Evolutionary conservation across 2,113 vertebrate species (phyloP).

Genomic region (Poeciliopsis occidentalis): DNA sequence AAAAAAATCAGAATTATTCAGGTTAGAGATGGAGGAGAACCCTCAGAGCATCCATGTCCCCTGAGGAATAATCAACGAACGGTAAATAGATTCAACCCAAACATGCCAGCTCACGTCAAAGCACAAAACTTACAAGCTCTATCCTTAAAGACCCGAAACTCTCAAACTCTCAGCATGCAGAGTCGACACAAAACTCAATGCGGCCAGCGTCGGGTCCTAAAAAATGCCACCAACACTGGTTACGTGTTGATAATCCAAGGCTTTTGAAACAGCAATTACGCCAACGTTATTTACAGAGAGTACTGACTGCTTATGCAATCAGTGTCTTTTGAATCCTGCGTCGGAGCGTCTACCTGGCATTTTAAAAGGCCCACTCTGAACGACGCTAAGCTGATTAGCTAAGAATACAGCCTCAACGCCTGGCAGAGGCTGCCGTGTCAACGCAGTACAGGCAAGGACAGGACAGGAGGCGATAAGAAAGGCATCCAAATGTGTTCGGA

Average conservation of each 20-base stretch:
- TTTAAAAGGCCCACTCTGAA: slow-evolving; percentile 40
- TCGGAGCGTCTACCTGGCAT: slow-evolving; percentile 18
- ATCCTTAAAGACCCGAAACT: neutral
- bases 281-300: slow-evolving; percentile 43
- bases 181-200: neutral
- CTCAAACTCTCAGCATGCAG: neutral
- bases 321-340: slow-evolving; percentile 14
- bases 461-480: slow-evolving; percentile 47
- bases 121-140: neutral
- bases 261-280: neutral
- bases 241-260: neutral
- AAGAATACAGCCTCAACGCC: slow-evolving; percentile 61
- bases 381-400: slow-evolving; percentile 73
- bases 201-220: no score
- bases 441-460: slow-evolving; percentile 43
- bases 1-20: neutral
- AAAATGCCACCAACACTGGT: slow-evolving; percentile 6
- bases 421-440: slow-evolving; percentile 9
- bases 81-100: neutral
- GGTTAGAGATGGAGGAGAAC: neutral
- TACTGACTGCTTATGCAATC: slow-evolving; percentile 33
- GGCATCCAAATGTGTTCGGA: neutral
- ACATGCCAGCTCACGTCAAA: neutral
- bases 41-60: no score
- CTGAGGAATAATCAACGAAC: neutral